These are phyloP conservation scores for Paratilapia polleni DNA, from an alignment of 2,113 vertebrate species.

Conservation along the genomic window DNA sequence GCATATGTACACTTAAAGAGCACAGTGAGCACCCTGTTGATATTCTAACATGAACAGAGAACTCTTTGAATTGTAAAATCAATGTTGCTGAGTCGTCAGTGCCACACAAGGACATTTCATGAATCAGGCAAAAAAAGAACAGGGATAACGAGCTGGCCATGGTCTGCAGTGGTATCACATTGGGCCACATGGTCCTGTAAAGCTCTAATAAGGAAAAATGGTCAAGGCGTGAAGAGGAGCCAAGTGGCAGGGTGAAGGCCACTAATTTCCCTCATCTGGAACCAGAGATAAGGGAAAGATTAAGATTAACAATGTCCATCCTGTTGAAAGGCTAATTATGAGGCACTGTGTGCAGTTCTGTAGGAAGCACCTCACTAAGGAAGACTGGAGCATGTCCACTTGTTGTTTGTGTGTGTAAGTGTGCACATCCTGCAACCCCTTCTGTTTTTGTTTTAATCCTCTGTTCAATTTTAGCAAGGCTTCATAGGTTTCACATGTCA, in stretches of 20 bases:
- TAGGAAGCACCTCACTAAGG: slow-evolving; percentile 44
- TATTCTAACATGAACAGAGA: slow-evolving; percentile 35
- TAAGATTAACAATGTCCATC: slow-evolving; percentile 71
- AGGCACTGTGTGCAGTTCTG: slow-evolving; percentile 36
- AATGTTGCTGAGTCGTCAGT: slow-evolving; percentile 13
- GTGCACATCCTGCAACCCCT: neutral
- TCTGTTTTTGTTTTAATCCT: slow-evolving; percentile 6
- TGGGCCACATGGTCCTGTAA: slow-evolving; percentile 58
- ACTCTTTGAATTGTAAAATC: slow-evolving; percentile 39
- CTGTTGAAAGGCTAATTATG: slow-evolving; percentile 70
- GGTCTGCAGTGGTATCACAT: slow-evolving; percentile 53
- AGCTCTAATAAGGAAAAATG: slow-evolving; percentile 68
- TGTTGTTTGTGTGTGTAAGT: slow-evolving; percentile 1
- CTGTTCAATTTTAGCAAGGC: slow-evolving; percentile 24
- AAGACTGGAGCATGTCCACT: slow-evolving; percentile 15
- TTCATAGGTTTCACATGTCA: slow-evolving; percentile 50
- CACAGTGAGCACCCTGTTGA: slow-evolving; percentile 29
- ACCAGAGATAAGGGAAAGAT: slow-evolving; percentile 73
- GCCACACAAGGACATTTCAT: slow-evolving; percentile 47
- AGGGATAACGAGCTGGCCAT: slow-evolving; percentile 48
- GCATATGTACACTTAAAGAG: neutral
- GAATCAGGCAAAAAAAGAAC: slow-evolving; percentile 57
- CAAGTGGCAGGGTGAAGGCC: slow-evolving; percentile 60
- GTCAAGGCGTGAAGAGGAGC: slow-evolving; percentile 49
- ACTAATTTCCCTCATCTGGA: slow-evolving; percentile 72